Conservation (phyloP, 2,888 invertebrate genomes). For the Scelioninae gen. 2 region DNA sequence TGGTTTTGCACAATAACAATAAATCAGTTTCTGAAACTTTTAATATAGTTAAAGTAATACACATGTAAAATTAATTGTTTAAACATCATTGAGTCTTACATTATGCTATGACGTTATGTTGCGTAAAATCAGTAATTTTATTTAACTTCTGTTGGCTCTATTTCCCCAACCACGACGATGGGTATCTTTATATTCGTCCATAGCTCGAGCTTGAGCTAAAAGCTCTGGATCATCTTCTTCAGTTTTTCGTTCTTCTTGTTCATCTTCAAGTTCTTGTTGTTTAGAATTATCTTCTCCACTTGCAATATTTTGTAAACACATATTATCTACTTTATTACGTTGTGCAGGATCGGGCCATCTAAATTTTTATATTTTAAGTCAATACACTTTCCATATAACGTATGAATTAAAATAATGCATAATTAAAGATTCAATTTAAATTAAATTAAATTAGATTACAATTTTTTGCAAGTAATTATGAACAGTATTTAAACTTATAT, state of each 20-base stretch:
- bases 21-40: no score
- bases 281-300: conserved; percentile 45
- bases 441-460: no score
- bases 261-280: conserved; percentile 78
- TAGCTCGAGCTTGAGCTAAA: conserved; percentile 80
- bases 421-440: no score
- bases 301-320: conserved; percentile 63
- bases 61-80: no score
- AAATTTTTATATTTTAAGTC: not conserved
- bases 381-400: no score
- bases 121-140: not conserved
- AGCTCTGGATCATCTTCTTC: conserved; percentile 86
- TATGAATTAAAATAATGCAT: no score
- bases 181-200: conserved; percentile 93
- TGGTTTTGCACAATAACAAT: no score
- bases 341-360: conserved; percentile 70
- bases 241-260: conserved; percentile 79
- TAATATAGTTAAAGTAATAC: no score
- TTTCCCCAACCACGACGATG: conserved; percentile 93
- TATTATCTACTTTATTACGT: conserved; percentile 62
- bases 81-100: no score
- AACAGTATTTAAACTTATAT: conserved; percentile 3
- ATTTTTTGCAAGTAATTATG: no score
- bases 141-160: conserved; percentile 85
- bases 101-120: no score